Percentiles rank a stretch among this genome's conserved stretches.
Conservation (phyloP, 2,888 invertebrate species). For the Lasioglossum morio region DNA sequence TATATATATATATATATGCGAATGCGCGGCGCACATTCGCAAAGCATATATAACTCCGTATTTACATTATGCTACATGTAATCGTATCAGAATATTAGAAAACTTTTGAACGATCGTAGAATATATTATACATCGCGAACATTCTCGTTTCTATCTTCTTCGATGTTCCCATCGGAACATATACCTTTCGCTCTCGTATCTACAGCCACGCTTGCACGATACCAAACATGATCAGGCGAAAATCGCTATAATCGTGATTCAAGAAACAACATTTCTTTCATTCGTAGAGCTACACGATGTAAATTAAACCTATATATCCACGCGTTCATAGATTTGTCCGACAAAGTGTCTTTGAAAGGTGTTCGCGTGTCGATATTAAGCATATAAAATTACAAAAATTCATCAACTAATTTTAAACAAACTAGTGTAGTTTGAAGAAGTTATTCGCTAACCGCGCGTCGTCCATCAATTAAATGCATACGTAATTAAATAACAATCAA, state of each 20-base stretch:
- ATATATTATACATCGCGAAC: slow-evolving; percentile 51
- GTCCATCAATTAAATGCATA: slow-evolving; percentile 49
- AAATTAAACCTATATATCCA: slow-evolving; percentile 40
- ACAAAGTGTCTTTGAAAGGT: slow-evolving; percentile 17
- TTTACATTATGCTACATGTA: slow-evolving; percentile 67
- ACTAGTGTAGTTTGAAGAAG: slow-evolving; percentile 16
- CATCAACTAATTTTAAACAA: slow-evolving; percentile 23
- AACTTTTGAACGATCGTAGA: slow-evolving; percentile 59
- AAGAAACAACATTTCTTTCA: slow-evolving; percentile 22
- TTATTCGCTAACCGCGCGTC: slow-evolving; percentile 33
- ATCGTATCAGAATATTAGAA: slow-evolving; percentile 61
- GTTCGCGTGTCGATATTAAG: slow-evolving; percentile 6
- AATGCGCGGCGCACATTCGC: slow-evolving; percentile 57
- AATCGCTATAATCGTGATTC: slow-evolving; percentile 25
- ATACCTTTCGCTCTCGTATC: slow-evolving; percentile 35
- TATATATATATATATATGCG: not conserved
- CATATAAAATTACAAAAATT: slow-evolving; percentile 54
- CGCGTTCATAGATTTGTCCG: slow-evolving; percentile 1
- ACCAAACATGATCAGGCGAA: slow-evolving; percentile 45
- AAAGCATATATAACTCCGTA: slow-evolving; percentile 62
- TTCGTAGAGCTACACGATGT: not conserved
- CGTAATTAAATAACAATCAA: slow-evolving; percentile 44
- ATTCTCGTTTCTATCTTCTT: slow-evolving; percentile 29
- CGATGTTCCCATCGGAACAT: slow-evolving; percentile 17
- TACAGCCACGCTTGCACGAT: slow-evolving; percentile 45